Conservation (phyloP, 2,113 vertebrate species). For the Strix uralensis region DNA sequence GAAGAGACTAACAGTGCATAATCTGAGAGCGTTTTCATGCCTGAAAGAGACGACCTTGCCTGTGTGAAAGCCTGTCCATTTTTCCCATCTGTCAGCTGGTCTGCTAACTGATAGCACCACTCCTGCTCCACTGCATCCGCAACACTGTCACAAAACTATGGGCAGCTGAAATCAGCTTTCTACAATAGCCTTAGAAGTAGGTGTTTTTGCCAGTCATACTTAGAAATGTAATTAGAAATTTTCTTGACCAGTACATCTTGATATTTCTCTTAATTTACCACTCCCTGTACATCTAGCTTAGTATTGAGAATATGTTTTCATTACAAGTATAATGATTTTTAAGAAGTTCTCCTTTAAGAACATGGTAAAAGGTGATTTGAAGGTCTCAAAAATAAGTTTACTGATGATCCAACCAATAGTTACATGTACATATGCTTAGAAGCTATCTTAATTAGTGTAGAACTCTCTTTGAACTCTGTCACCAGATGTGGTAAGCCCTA, state of each 20-base stretch:
- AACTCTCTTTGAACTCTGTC: background rate
- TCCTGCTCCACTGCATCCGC: background rate
- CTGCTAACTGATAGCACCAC: background rate
- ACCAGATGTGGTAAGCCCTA: background rate
- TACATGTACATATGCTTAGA: background rate
- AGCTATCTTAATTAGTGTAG: background rate
- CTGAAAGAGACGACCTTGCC: background rate
- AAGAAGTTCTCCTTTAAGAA: background rate
- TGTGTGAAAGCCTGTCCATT: background rate
- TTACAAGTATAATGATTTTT: background rate
- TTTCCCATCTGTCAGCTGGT: background rate
- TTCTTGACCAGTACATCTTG: background rate
- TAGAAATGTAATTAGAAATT: background rate
- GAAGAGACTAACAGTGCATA: background rate
- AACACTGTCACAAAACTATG: background rate
- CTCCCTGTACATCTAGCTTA: background rate
- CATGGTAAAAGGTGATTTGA: background rate
- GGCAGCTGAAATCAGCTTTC: background rate
- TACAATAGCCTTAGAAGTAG: background rate
- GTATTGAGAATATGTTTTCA: background rate
- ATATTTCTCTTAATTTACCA: background rate
- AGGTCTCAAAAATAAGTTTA: background rate
- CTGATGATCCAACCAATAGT: background rate
- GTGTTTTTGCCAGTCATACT: background rate
- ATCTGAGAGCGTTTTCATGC: background rate